Evolutionary conservation across 2,797 vertebrate species (phyloP).

Genomic region (Pipistrellus kuhlii): DNA sequence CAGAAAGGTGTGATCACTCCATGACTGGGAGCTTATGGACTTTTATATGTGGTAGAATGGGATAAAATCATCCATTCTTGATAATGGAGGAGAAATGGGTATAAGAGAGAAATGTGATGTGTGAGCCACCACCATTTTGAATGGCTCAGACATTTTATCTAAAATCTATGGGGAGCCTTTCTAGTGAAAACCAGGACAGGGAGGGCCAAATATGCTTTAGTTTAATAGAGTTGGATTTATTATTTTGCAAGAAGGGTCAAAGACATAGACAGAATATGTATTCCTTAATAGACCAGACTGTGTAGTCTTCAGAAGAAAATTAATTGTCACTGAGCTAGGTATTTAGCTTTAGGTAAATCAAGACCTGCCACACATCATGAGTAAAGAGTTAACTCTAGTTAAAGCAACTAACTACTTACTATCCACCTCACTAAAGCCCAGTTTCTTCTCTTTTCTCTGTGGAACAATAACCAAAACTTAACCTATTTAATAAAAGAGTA

Average conservation of each 20-base stretch:
- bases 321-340: not conserved
- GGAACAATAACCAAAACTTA: not conserved
- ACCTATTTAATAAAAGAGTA: no score
- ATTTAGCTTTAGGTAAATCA: slow-evolving; percentile 26
- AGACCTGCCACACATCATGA: not conserved
- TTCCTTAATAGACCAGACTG: not conserved
- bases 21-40: not conserved
- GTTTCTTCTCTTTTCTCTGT: not conserved
- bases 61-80: not conserved
- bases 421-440: not conserved
- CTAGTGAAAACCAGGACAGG: slow-evolving; percentile 44
- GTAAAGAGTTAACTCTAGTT: not conserved
- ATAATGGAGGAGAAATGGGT: not conserved
- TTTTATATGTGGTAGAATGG: not conserved
- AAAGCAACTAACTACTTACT: not conserved
- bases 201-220: slow-evolving; percentile 2
- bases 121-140: not conserved
- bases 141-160: not conserved
- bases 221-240: slow-evolving; percentile 35
- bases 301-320: not conserved
- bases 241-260: slow-evolving; percentile 14
- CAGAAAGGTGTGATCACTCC: not conserved
- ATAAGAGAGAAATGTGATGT: not conserved
- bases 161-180: slow-evolving; percentile 8
- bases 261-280: not conserved